Evolutionary conservation across 2,113 vertebrate genomes (phyloP).

Genomic region (Felis chaus): DNA sequence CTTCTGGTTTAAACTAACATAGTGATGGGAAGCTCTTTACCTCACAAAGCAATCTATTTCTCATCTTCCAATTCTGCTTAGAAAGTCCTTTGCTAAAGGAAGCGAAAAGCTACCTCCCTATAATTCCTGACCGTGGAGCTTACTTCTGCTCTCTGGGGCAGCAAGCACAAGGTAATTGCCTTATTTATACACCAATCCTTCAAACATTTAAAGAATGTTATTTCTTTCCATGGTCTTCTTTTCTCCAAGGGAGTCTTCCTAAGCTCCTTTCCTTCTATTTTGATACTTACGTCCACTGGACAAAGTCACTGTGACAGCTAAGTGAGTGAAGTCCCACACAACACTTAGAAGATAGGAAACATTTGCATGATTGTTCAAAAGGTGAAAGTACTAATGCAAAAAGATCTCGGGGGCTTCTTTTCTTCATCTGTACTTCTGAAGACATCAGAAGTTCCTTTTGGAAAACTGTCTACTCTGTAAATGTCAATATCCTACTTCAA

Average conservation of each 20-base stretch:
- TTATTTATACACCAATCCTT: not conserved
- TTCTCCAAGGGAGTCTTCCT: not conserved
- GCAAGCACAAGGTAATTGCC: not conserved
- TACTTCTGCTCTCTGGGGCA: not conserved
- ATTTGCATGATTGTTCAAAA: not conserved
- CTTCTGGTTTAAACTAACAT: slow-evolving; percentile 24
- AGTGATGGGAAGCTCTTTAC: not conserved
- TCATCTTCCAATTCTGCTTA: not conserved
- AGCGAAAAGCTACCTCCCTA: not conserved
- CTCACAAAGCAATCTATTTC: slow-evolving; percentile 5
- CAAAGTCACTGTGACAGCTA: not conserved
- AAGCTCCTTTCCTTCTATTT: not conserved
- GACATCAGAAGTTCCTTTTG: not conserved
- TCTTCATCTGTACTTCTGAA: not conserved
- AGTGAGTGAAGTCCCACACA: not conserved
- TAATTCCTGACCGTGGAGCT: not conserved
- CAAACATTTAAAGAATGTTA: not conserved
- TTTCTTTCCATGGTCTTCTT: not conserved
- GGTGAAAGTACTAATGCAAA: not conserved
- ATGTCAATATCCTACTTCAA: not conserved
- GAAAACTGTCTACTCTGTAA: not conserved
- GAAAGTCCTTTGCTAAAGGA: slow-evolving; percentile 15
- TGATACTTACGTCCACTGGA: not conserved
- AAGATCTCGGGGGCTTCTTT: not conserved
- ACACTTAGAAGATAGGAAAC: not conserved